Percentiles rank a stretch among this genome's conserved stretches.
Conservation (phyloP, 1,140 invertebrate species). For the Drosophila bifasciata region DNA sequence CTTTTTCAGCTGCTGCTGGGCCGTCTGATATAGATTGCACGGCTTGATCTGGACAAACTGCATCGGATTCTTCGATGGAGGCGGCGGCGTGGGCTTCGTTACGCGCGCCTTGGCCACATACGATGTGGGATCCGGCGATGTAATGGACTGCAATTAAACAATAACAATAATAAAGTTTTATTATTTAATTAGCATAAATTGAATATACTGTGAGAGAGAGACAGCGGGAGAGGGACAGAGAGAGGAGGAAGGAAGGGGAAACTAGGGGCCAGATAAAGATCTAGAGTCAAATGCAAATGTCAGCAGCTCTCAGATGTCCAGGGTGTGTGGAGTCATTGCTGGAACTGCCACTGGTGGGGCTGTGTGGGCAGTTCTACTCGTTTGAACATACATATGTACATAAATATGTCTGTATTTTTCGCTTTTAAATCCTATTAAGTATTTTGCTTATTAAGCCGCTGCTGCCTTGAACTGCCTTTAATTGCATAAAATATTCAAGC, state of each 20-base stretch:
- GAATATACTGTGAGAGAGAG: slow-evolving; percentile 20
- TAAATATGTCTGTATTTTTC: slow-evolving; percentile 19
- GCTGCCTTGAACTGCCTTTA: slow-evolving; percentile 61
- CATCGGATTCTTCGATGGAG: slow-evolving; percentile 92
- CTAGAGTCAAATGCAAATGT: slow-evolving; percentile 57
- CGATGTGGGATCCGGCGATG: slow-evolving; percentile 78
- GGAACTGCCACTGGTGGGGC: background rate
- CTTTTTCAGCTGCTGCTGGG: slow-evolving; percentile 93
- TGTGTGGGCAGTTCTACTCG: slow-evolving; percentile 54
- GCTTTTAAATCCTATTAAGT: slow-evolving; percentile 61
- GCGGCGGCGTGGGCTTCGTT: slow-evolving; percentile 87
- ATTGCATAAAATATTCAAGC: slow-evolving; percentile 54
- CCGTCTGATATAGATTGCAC: slow-evolving; percentile 92
- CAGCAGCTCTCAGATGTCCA: slow-evolving; percentile 36
- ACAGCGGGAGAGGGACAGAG: background rate
- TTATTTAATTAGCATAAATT: slow-evolving; percentile 68
- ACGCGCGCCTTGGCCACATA: slow-evolving; percentile 84
- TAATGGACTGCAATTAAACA: slow-evolving; percentile 71
- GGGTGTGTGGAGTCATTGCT: slow-evolving; percentile 51
- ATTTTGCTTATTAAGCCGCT: slow-evolving; percentile 61
- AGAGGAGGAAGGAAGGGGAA: background rate
- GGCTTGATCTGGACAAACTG: slow-evolving; percentile 95
- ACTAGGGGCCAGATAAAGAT: slow-evolving; percentile 16
- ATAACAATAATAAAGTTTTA: slow-evolving; percentile 37
- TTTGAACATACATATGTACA: no score